Conservation (phyloP, 2,797 vertebrate species). For the Neomorphus geoffroyi region DNA sequence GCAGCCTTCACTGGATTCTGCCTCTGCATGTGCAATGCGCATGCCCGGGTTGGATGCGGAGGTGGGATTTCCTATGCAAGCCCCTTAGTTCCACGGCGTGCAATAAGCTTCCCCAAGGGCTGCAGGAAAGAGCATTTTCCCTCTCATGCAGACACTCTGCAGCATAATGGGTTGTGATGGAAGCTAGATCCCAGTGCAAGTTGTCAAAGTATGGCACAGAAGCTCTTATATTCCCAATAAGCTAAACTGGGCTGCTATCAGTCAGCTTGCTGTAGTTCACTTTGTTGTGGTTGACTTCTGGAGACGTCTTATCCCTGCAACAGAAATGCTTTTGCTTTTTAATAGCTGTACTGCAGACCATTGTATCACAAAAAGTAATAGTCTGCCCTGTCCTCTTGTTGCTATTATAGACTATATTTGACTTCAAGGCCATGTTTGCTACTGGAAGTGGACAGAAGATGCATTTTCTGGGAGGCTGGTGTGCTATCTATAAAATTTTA, state of each 20-base stretch:
- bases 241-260: not conserved
- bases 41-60: not conserved
- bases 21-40: rapidly evolving
- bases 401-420: not conserved
- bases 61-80: not conserved
- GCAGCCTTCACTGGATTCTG: not conserved
- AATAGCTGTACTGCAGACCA: not conserved
- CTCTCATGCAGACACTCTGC: not conserved
- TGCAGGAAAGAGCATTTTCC: not conserved
- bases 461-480: not conserved
- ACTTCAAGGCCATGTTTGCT: not conserved
- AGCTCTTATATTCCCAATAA: not conserved
- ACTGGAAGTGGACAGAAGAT: not conserved
- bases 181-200: not conserved
- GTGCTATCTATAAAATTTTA: not conserved
- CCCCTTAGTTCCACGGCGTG: not conserved
- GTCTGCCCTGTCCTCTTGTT: not conserved
- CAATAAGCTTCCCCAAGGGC: not conserved
- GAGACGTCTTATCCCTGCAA: not conserved
- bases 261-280: not conserved
- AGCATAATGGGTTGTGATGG: rapidly evolving
- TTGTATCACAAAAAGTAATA: not conserved
- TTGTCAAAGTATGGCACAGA: not conserved
- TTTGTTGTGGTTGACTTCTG: not conserved
- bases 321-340: not conserved